Base-by-base conservation (phyloP, 2,888 invertebrate genomes). In the Agriotes lineatus region DNA sequence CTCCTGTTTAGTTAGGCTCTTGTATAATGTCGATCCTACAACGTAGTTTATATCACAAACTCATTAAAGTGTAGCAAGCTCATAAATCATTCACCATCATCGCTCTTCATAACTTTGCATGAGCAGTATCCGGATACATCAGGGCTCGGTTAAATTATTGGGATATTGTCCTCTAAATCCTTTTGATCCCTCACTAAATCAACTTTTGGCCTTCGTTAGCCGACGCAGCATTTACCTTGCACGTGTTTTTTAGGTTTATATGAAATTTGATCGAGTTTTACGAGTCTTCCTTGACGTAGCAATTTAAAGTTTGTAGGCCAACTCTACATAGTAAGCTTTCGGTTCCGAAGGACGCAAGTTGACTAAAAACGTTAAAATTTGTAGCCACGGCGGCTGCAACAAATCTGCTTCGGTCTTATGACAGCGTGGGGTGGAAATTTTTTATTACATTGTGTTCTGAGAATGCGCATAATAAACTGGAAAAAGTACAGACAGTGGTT, bases 11-110 rank as follows among this genome's bases (percentile, higher is more conserved):
- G 63, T 63, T 63, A 42, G 54, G 56, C 42, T 39, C 54, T 61
- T 62, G 45, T 67, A 44, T 57, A 62, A 56, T 57, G 50, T 19
- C 48, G 56, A 57, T 62, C 61, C 56, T 62, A 33, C 48, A 48
- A 57, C 54, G 54, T 44, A 67, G 61, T 67, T 62, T 67, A 67
- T 67, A 61, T 67, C 62, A 57, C 62, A 61, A 67, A 67, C 61
- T 67, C 67, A 62, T 67, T 67, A 67, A 67, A 67, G 62, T 61
- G 48, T 68, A 25, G 63, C 64, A 68, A 64, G 50, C 64, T 64
- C 63, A 68, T 68, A 63, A 68, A 68, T 68, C 68, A 68, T 58
- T 52, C 58, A 57, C 68, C 63, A 58, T 63, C 67, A 61, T 61
- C 61, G 64, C 58, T 57, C 50, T 64, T 64, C 68, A 64, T 68